phyloP scores from a whole-genome alignment of 2,113 vertebrate species.

The Tenrec ecaudatus region DNA sequence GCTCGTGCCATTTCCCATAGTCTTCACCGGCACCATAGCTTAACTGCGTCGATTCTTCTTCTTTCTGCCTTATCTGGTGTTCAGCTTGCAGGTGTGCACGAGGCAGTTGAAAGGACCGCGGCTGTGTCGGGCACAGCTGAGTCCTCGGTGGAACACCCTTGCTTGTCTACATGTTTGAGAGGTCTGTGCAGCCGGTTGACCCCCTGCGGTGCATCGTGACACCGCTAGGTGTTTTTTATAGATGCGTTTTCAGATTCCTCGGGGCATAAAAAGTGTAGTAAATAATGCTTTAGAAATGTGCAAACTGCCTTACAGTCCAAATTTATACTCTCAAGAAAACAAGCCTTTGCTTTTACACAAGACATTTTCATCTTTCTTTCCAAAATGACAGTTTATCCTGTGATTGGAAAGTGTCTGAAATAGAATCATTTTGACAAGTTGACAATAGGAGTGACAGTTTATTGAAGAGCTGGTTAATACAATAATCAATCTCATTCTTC shows the following conservation, averaged over 20 bases:
- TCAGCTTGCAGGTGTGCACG: too few relatives aligned
- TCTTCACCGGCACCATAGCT: too few relatives aligned
- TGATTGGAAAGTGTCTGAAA: slow-evolving; percentile 3
- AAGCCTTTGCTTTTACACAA: slow-evolving; percentile 50
- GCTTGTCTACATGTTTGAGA: too few relatives aligned
- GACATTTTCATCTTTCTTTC: slow-evolving; percentile 43
- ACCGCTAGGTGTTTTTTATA: slow-evolving; percentile 18
- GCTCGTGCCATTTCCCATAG: too few relatives aligned
- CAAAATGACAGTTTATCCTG: slow-evolving; percentile 49
- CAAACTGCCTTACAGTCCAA: not conserved
- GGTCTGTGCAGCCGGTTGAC: too few relatives aligned
- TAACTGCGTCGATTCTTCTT: too few relatives aligned
- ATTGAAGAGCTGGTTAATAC: slow-evolving; percentile 48
- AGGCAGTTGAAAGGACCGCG: too few relatives aligned
- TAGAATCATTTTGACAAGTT: slow-evolving; percentile 34
- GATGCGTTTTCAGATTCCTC: not conserved
- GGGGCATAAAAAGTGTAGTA: not conserved
- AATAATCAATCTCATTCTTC: slow-evolving; percentile 69
- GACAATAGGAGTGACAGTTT: slow-evolving; percentile 38
- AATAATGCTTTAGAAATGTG: slow-evolving; percentile 19
- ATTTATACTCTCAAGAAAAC: slow-evolving; percentile 48
- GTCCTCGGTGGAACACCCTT: too few relatives aligned
- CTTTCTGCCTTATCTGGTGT: too few relatives aligned
- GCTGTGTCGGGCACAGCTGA: too few relatives aligned
- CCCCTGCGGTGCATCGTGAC: too few relatives aligned